Percentiles rank a stretch among this genome's conserved stretches.
Conservation (phyloP, 2,797 vertebrate genomes). For the Chiloscyllium punctatum region DNA sequence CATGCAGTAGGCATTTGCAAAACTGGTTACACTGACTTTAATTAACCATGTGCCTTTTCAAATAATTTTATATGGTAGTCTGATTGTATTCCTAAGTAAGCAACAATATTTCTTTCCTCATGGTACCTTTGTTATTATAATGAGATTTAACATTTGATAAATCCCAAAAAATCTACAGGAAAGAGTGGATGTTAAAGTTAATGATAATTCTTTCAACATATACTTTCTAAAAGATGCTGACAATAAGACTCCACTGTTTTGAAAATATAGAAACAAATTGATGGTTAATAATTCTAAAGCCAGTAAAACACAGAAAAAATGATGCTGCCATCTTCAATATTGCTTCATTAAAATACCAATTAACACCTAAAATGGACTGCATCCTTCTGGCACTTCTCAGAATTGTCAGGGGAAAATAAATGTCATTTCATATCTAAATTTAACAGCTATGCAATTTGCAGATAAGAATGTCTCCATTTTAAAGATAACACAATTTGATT, state of each 20-base stretch:
- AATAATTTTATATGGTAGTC: background rate
- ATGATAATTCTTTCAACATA: background rate
- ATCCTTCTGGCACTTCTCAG: conserved; percentile 6
- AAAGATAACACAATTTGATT: background rate
- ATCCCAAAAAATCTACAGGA: background rate
- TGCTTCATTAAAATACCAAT: conserved; percentile 28
- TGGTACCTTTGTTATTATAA: background rate
- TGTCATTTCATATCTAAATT: conserved; percentile 29
- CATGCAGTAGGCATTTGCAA: background rate
- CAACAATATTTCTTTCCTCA: background rate
- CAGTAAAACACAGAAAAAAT: background rate
- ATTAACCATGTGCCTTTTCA: background rate
- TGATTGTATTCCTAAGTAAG: background rate
- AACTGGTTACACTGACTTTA: background rate
- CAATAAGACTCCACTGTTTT: background rate
- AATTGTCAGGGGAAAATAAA: conserved; percentile 33
- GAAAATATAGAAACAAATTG: background rate
- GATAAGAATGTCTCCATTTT: conserved; percentile 28
- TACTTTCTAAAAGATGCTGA: background rate
- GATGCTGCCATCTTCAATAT: conserved; percentile 7
- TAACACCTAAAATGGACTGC: conserved; percentile 31
- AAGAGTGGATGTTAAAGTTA: background rate
- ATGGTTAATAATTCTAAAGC: background rate
- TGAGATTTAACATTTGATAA: background rate
- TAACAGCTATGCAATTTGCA: conserved; percentile 27